These are phyloP conservation scores for Elysia chlorotica DNA, from an alignment of 1,140 invertebrate genomes.

Conservation along the genomic window DNA sequence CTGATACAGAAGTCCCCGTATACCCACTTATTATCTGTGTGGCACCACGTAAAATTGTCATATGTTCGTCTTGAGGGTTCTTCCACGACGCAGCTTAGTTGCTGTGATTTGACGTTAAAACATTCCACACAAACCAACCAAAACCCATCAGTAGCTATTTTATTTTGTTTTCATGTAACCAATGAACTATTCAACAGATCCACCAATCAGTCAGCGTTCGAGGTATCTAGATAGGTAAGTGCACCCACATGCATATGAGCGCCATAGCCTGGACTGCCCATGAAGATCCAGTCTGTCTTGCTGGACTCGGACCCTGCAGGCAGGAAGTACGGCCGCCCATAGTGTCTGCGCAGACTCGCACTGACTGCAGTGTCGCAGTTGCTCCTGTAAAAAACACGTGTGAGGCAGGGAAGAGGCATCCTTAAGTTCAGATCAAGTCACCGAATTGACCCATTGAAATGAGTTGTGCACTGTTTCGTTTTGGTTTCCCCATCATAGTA, in stretches of 20 bases:
- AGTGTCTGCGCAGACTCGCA: constrained; percentile 77
- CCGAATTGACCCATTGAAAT: too few species aligned
- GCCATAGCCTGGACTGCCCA: constrained; percentile 90
- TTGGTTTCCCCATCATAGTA: too few species aligned
- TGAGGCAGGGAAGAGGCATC: too few species aligned
- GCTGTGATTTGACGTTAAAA: too few species aligned
- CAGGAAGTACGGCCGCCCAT: constrained; percentile 85
- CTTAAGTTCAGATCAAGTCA: too few species aligned
- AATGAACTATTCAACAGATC: neutral
- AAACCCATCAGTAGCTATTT: neutral
- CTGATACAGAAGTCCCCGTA: too few species aligned
- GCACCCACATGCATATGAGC: constrained; percentile 91
- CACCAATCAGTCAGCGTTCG: neutral
- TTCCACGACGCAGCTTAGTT: neutral
- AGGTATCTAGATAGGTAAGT: neutral
- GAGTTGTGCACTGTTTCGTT: too few species aligned
- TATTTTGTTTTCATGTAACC: neutral
- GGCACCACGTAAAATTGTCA: neutral
- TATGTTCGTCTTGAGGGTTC: neutral
- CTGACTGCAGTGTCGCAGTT: constrained; percentile 67
- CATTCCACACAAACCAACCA: neutral
- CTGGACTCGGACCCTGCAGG: constrained; percentile 81
- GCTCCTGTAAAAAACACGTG: constrained; percentile 48
- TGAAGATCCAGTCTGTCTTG: constrained; percentile 93
- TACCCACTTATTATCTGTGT: too few species aligned